Evolutionary conservation across 2,888 invertebrate species (phyloP).

Genomic region (Blastobasis lacticolella): DNA sequence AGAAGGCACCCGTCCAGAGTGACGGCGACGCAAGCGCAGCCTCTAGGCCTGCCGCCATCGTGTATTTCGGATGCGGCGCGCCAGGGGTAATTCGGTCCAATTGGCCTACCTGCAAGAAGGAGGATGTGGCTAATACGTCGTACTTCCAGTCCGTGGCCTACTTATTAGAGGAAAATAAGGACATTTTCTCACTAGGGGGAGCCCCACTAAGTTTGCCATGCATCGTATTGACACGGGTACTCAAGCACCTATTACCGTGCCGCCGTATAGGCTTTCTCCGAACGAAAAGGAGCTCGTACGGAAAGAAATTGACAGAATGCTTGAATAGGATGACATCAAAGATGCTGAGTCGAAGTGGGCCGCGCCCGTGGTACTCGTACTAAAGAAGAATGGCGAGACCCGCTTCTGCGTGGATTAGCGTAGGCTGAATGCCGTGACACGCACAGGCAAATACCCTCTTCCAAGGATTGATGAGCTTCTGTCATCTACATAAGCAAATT

Average conservation of each 20-base stretch:
- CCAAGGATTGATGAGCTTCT: conserved; percentile 29
- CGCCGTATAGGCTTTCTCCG: background rate
- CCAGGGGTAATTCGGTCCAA: background rate
- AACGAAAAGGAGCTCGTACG: conserved; percentile 5
- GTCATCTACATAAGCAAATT: no score
- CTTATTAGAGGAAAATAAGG: background rate
- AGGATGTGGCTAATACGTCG: no score
- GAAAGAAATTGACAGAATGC: conserved; percentile 21
- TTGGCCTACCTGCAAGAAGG: no score
- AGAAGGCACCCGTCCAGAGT: no score
- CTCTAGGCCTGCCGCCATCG: no score
- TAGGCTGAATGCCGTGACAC: conserved; percentile 12
- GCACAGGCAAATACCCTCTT: conserved; percentile 26
- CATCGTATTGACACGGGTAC: conserved; percentile 24
- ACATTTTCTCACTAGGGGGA: background rate
- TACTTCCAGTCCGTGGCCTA: background rate
- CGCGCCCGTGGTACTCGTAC: conserved; percentile 29
- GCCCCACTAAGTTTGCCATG: conserved; percentile 5
- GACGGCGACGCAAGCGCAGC: no score
- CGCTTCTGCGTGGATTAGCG: conserved; percentile 34
- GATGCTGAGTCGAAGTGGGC: conserved; percentile 33
- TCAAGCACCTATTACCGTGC: conserved; percentile 9
- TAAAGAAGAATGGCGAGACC: conserved; percentile 24
- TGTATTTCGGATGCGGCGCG: background rate
- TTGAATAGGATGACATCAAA: conserved; percentile 28